Conservation (phyloP, 2,113 vertebrate genomes). For the Sinosuthora webbiana region DNA sequence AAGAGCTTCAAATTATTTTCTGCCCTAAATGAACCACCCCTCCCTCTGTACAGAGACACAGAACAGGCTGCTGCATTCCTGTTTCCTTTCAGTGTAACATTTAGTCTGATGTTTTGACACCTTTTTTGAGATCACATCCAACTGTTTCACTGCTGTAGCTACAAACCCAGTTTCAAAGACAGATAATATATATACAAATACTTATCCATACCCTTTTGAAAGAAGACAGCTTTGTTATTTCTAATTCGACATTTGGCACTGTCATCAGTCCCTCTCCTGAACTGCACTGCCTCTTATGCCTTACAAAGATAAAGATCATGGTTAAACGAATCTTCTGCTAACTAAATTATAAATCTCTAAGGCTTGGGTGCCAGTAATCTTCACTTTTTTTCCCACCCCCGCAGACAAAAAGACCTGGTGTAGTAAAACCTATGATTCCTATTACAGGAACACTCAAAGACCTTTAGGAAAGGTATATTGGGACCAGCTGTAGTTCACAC, state of each 20-base stretch:
- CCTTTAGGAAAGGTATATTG: not conserved
- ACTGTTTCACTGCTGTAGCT: not conserved
- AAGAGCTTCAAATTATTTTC: not conserved
- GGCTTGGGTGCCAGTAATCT: not conserved
- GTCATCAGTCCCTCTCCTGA: not conserved
- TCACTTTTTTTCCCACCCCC: accelerated
- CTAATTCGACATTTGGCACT: not conserved
- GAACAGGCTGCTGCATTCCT: not conserved
- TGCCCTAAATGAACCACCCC: not conserved
- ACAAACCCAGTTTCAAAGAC: not conserved
- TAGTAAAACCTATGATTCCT: not conserved
- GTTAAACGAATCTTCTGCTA: not conserved
- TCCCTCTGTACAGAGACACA: not conserved
- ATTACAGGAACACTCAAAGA: not conserved
- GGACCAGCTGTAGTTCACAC: not conserved
- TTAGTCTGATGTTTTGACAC: not conserved
- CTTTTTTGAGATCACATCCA: not conserved
- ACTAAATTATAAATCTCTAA: not conserved
- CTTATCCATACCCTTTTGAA: not conserved
- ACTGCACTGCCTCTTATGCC: not conserved
- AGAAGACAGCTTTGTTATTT: not conserved
- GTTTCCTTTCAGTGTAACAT: not conserved
- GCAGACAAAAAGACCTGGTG: not conserved
- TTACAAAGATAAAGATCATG: not conserved
- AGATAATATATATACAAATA: not conserved